phyloP scores from a whole-genome alignment of 1,140 invertebrate genomes.

The Spodoptera frugiperda region DNA sequence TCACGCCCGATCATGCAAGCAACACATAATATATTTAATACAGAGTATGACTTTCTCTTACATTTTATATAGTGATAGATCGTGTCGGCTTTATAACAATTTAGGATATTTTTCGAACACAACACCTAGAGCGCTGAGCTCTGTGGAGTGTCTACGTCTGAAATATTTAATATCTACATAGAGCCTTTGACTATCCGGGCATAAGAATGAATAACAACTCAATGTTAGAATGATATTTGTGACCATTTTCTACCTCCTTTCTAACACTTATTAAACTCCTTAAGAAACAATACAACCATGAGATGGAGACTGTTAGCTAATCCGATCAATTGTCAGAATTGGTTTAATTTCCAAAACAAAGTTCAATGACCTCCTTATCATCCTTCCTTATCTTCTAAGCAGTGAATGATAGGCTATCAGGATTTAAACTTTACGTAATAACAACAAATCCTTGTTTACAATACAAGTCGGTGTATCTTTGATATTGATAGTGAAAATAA shows the following conservation, averaged over 20 bases:
- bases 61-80: too few relatives aligned
- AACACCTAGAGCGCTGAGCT: too few relatives aligned
- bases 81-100: too few relatives aligned
- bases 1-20: too few relatives aligned
- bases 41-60: too few relatives aligned
- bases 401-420: constrained; percentile 3
- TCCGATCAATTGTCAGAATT: not conserved
- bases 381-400: constrained; percentile 14
- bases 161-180: too few relatives aligned
- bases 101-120: too few relatives aligned
- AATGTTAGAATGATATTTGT: too few relatives aligned
- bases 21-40: too few relatives aligned
- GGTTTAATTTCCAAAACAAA: not conserved
- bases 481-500: not conserved
- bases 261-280: constrained; percentile 41
- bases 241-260: not conserved
- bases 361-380: constrained; percentile 19
- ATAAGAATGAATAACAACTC: too few relatives aligned
- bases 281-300: constrained; percentile 69
- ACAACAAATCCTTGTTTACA: not conserved
- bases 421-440: not conserved
- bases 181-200: too few relatives aligned
- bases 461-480: not conserved
- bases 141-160: too few relatives aligned
- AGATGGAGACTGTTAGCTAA: constrained; percentile 52